Evolutionary conservation across 2,888 invertebrate genomes (phyloP).

Genomic region (Lamellibrachia columna): DNA sequence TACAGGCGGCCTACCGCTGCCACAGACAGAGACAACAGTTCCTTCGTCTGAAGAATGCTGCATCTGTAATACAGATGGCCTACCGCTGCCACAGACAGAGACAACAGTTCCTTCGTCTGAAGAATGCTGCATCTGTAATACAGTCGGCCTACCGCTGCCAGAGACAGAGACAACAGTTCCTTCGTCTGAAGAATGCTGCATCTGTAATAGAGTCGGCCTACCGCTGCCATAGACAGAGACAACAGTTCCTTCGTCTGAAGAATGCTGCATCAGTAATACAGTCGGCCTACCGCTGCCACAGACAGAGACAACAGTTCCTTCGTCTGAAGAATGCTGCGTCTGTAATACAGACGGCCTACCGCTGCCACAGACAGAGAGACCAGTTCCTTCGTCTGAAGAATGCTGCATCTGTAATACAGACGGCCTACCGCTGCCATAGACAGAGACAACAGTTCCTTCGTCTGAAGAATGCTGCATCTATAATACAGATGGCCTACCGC

Average conservation of each 20-base stretch:
- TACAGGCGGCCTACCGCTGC: conserved; percentile 21
- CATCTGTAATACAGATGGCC: neutral
- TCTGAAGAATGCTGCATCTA: neutral
- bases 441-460: neutral
- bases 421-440: neutral
- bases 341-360: neutral
- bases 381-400: neutral
- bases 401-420: neutral
- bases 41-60: neutral
- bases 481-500: neutral
- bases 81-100: conserved; percentile 2
- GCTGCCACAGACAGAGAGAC: neutral
- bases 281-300: neutral
- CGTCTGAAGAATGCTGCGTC: neutral
- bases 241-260: neutral
- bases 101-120: neutral
- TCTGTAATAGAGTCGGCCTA: neutral
- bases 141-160: neutral
- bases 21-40: neutral
- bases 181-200: neutral
- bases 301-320: neutral
- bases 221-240: neutral
- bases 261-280: neutral
- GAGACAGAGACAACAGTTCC: neutral
- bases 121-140: neutral